Conservation (phyloP, 2,113 vertebrate genomes). For the Formicarius rufipectus region DNA sequence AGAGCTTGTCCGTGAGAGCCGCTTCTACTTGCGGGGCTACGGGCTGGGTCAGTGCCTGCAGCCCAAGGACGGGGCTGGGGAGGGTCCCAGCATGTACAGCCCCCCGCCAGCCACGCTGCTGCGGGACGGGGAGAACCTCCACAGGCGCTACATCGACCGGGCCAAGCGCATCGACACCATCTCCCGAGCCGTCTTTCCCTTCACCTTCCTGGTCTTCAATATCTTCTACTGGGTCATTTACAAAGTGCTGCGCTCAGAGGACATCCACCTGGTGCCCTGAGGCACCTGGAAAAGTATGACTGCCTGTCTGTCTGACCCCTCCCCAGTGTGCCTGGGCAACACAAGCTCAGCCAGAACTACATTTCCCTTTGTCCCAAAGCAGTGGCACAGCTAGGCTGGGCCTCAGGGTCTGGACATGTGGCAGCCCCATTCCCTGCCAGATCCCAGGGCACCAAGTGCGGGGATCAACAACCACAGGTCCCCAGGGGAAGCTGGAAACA, state of each 20-base stretch:
- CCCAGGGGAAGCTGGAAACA: background rate
- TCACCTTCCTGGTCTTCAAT: constrained; percentile 94
- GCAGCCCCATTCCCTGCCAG: background rate
- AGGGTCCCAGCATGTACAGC: constrained; percentile 70
- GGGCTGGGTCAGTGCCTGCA: constrained; percentile 86
- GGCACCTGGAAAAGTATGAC: background rate
- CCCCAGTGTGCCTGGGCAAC: rapidly evolving
- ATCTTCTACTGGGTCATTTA: constrained; percentile 94
- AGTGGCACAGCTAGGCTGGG: background rate
- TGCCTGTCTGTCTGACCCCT: background rate
- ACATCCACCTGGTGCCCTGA: constrained; percentile 82
- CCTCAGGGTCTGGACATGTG: background rate
- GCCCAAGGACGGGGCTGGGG: constrained; percentile 74
- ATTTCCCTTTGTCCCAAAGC: background rate
- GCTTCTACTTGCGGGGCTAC: constrained; percentile 86
- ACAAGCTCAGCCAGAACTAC: background rate
- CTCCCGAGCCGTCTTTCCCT: constrained; percentile 88
- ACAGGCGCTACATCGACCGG: constrained; percentile 80
- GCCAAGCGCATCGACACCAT: constrained; percentile 93
- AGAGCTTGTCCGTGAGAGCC: constrained; percentile 80
- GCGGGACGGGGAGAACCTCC: constrained; percentile 75
- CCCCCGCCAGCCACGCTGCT: constrained; percentile 59
- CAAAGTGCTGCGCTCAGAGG: constrained; percentile 90
- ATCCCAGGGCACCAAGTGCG: rapidly evolving
- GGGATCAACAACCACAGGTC: background rate